These are phyloP conservation scores for Ophioninae sp. DNA, from an alignment of 2,888 invertebrate species.

Conservation along the genomic window DNA sequence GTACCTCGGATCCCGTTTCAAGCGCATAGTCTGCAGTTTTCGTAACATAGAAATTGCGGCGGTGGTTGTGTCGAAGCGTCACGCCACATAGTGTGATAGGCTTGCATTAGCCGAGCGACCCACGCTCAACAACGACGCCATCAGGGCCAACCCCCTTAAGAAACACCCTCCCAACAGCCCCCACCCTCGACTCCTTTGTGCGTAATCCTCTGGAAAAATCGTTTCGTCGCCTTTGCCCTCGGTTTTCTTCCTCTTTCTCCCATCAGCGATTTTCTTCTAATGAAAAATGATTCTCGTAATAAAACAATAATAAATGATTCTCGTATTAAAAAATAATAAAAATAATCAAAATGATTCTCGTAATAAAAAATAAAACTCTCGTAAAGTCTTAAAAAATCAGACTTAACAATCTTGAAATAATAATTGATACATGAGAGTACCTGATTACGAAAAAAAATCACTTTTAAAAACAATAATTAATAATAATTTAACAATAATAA, in stretches of 20 bases:
- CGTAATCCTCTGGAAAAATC: constrained; percentile 17
- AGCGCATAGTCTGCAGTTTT: constrained; percentile 13
- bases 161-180: constrained; percentile 22
- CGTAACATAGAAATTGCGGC: constrained; percentile 18
- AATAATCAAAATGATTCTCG: not conserved
- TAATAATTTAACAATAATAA: too few species aligned
- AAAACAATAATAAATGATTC: not conserved
- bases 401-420: not conserved
- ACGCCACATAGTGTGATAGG: constrained; percentile 74
- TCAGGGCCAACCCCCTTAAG: constrained; percentile 32
- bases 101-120: constrained; percentile 68
- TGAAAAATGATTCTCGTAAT: not conserved
- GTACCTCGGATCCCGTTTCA: constrained; percentile 22
- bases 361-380: too few species aligned
- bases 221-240: not conserved
- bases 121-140: constrained; percentile 48
- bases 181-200: constrained; percentile 38
- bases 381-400: too few species aligned
- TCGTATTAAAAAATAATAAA: too few species aligned
- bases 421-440: not conserved
- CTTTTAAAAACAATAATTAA: too few species aligned
- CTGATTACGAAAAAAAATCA: not conserved
- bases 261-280: not conserved
- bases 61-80: constrained; percentile 63
- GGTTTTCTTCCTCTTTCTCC: not conserved